Evolutionary conservation across 2,113 vertebrate species (phyloP).

Genomic region (Columba janthina): DNA sequence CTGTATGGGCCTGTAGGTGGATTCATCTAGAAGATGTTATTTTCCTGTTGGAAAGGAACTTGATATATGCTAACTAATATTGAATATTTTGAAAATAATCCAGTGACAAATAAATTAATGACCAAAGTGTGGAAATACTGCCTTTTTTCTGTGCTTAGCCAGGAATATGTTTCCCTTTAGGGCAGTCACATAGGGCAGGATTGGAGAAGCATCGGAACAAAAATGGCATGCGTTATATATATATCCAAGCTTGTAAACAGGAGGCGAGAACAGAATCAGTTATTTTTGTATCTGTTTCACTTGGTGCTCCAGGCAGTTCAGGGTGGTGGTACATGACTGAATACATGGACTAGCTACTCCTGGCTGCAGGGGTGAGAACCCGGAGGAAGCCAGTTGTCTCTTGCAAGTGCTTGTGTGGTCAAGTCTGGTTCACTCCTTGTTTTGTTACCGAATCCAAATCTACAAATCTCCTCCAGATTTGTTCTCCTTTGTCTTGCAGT

Average conservation of each 20-base stretch:
- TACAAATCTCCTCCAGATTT: constrained; percentile 4
- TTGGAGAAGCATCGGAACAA: neutral
- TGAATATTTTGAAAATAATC: neutral
- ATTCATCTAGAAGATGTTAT: neutral
- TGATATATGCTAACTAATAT: neutral
- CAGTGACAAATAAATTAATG: neutral
- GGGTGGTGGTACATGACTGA: neutral
- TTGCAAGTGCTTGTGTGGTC: neutral
- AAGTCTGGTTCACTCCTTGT: neutral
- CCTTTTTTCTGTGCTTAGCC: constrained; percentile 9
- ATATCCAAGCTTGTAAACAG: neutral
- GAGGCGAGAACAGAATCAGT: neutral
- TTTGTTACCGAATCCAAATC: neutral
- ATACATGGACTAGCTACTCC: neutral
- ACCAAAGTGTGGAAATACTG: neutral
- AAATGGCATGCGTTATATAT: neutral
- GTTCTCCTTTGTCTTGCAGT: neutral
- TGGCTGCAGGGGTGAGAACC: neutral
- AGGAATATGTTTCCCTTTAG: neutral
- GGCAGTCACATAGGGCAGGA: constrained; percentile 5
- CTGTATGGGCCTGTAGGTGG: neutral
- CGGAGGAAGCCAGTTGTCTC: neutral
- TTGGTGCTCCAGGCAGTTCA: neutral
- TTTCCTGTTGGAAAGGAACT: neutral
- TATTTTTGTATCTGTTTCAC: neutral